Evolutionary conservation across 2,888 invertebrate species (phyloP).

Genomic region (Troilus luridus): DNA sequence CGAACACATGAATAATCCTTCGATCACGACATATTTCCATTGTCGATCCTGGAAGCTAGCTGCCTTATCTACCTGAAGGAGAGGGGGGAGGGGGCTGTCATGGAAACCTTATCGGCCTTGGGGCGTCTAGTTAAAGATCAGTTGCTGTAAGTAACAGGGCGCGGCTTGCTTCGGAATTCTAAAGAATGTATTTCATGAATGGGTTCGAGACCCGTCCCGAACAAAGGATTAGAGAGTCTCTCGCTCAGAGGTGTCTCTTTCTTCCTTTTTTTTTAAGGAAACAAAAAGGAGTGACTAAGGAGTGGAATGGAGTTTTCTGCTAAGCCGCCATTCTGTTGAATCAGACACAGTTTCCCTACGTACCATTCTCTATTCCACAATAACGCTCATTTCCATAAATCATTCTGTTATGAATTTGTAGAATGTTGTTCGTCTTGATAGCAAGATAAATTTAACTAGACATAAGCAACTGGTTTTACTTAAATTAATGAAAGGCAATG

Average conservation of each 20-base stretch:
- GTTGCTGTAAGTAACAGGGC: conserved; percentile 30
- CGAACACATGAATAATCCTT: not conserved
- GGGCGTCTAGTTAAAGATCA: conserved; percentile 44
- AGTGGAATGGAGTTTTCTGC: not conserved
- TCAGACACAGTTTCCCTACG: conserved; percentile 12
- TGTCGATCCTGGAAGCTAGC: not conserved
- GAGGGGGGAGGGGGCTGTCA: not conserved
- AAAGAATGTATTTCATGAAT: conserved; percentile 45
- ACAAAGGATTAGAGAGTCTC: conserved; percentile 27
- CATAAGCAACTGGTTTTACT: too few relatives aligned
- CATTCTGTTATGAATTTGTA: too few relatives aligned
- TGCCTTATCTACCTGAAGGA: not conserved
- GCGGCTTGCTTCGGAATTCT: conserved; percentile 43
- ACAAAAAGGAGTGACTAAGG: not conserved
- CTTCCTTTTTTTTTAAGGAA: conserved; percentile 1
- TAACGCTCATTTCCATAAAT: not conserved
- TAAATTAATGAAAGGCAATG: too few relatives aligned
- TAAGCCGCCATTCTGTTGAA: not conserved
- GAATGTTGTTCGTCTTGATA: not conserved
- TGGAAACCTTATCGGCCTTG: conserved; percentile 42
- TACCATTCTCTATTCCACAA: not conserved
- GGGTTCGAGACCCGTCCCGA: not conserved
- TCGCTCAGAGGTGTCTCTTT: not conserved
- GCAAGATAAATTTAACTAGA: not conserved
- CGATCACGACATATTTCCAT: not conserved